Evolutionary conservation across 2,888 invertebrate genomes (phyloP).

Genomic region (Epinotia ramella): DNA sequence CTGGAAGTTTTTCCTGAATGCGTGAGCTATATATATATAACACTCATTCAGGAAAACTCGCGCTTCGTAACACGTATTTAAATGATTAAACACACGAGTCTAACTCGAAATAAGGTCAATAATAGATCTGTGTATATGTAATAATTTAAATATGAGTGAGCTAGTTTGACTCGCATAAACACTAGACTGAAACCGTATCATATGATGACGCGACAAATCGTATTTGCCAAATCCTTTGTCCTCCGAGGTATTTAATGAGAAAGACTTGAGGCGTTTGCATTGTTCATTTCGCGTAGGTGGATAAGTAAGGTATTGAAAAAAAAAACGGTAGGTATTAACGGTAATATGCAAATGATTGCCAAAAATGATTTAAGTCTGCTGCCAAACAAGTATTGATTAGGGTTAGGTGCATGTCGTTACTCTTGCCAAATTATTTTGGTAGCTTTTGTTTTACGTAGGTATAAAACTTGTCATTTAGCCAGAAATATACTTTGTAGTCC

Average conservation of each 20-base stretch:
- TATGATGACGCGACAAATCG: slow-evolving; percentile 3
- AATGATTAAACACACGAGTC: too few relatives aligned
- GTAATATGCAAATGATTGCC: neutral
- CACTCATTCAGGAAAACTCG: too few relatives aligned
- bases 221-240: slow-evolving; percentile 19
- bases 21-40: too few relatives aligned
- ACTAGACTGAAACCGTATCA: neutral
- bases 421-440: slow-evolving; percentile 4
- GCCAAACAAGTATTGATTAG: neutral
- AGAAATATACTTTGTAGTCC: too few relatives aligned
- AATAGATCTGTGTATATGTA: too few relatives aligned
- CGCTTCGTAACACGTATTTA: too few relatives aligned
- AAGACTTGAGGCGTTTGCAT: neutral
- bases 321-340: neutral
- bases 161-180: neutral
- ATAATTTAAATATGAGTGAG: too few relatives aligned
- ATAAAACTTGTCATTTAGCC: neutral
- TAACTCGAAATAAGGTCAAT: too few relatives aligned
- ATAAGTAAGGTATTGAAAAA: neutral
- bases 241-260: neutral
- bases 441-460: neutral
- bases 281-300: slow-evolving; percentile 1
- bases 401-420: slow-evolving; percentile 1
- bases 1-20: too few relatives aligned
- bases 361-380: neutral